phyloP scores from a whole-genome alignment of 2,888 invertebrate species.

The Myopa tessellatipennis region DNA sequence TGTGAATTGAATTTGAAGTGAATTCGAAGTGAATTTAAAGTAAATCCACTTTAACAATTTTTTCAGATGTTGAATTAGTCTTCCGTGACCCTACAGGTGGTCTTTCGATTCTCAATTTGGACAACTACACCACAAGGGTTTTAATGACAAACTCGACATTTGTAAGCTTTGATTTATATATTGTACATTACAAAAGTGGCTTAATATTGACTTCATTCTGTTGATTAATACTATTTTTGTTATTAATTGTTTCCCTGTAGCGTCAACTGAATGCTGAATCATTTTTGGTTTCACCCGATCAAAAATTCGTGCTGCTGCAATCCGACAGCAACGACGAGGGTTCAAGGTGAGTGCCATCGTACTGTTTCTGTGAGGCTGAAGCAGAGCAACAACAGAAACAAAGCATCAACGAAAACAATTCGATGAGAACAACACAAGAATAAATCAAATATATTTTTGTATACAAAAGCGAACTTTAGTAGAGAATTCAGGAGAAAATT shows the following conservation, averaged over 20 bases:
- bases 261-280: conserved; percentile 82
- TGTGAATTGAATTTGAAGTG: too few relatives aligned
- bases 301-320: conserved; percentile 81
- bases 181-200: too few relatives aligned
- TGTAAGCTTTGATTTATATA: conserved; percentile 73
- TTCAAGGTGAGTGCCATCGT: conserved; percentile 54
- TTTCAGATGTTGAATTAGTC: conserved; percentile 80
- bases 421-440: too few relatives aligned
- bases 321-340: conserved; percentile 71
- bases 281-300: conserved; percentile 82
- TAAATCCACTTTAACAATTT: not conserved
- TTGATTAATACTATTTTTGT: not conserved
- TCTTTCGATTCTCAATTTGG: conserved; percentile 81
- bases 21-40: too few relatives aligned
- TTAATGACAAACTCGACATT: conserved; percentile 86
- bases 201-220: not conserved
- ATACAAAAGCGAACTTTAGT: too few relatives aligned
- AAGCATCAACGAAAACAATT: not conserved
- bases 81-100: conserved; percentile 83
- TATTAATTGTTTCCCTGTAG: conserved; percentile 67
- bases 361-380: too few relatives aligned
- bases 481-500: not conserved
- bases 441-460: too few relatives aligned
- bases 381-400: not conserved
- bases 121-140: conserved; percentile 78